Evolutionary conservation across 2,888 invertebrate species (phyloP), one percentile per base, ranked within the genome.

Genomic region (Melanostoma scalare): DNA sequence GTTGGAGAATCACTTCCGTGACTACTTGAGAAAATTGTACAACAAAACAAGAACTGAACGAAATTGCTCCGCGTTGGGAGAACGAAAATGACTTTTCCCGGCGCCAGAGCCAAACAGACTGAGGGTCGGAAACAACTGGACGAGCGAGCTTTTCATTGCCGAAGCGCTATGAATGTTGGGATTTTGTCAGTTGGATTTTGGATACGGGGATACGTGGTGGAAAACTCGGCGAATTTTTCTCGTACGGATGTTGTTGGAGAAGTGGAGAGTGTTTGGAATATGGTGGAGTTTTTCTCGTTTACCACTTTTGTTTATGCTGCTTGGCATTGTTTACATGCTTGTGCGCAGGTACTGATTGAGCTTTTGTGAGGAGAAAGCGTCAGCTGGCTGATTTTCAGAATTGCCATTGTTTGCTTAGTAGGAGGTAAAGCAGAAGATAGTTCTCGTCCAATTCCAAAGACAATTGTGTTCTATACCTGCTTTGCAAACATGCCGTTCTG

Each of bases 21-120:
- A 55, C 65, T 35, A 20, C 61, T 72, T 61, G 60, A 76, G 6
- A 60, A 52, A 76, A 55, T 20, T 44, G 36, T 61, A 72, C 61
- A 75, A 80, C 65, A 68, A 77, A 82, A 78, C 63, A 74, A 82
- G 78, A 82, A 82, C 68, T 74, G 58, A 74, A 77, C 73, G 9
- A 69, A 82, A 69, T 65, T 65, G 44, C 46, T 63, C 52, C 56
- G 61, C 36, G 72, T 73, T 58, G 56, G 58, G 63, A 73, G 63
- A 82, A 82, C 63, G 58, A 73, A 74, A 78, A 82, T 35, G 73
- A 82, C 82, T 78, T 82, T 73, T 74, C 82, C 82, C 82, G 82
- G 82, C 82, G 78, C 78, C 73, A 82, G 73, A 78, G 82, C 82
- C 82, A 82, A 82, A 78, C 65, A 82, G 82, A 82, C 82, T 82